phyloP scores from a whole-genome alignment of 2,888 invertebrate genomes.

The Neocrepidodera transversa region DNA sequence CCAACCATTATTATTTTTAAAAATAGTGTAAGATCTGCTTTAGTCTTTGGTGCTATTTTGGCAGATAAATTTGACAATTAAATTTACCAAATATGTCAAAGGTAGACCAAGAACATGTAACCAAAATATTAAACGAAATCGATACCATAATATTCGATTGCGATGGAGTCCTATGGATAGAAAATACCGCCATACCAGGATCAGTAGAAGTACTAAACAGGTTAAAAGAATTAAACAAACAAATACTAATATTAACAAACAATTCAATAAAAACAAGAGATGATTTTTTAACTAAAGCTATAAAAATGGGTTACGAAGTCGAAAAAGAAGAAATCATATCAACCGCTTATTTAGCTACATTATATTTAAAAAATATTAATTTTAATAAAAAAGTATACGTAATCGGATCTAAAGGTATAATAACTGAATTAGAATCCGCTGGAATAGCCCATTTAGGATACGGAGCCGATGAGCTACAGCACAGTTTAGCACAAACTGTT shows the following conservation, averaged over 20 bases:
- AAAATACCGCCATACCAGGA: slow-evolving; percentile 71
- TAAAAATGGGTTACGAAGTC: slow-evolving; percentile 74
- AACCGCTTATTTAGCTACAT: slow-evolving; percentile 80
- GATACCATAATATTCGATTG: slow-evolving; percentile 86
- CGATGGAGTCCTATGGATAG: slow-evolving; percentile 86
- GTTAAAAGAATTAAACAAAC: slow-evolving; percentile 75
- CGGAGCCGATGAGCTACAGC: slow-evolving; percentile 75
- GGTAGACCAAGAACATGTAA: background rate
- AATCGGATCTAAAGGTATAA: slow-evolving; percentile 82
- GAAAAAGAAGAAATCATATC: slow-evolving; percentile 75
- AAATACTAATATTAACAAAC: slow-evolving; percentile 86
- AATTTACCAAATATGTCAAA: too few species aligned
- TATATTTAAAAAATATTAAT: slow-evolving; percentile 75
- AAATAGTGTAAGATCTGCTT: too few species aligned
- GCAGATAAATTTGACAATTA: too few species aligned
- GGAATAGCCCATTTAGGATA: slow-evolving; percentile 76
- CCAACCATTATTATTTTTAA: too few species aligned
- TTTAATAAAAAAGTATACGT: slow-evolving; percentile 84
- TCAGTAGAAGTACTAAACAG: slow-evolving; percentile 73
- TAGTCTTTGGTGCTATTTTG: too few species aligned
- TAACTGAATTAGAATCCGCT: slow-evolving; percentile 80
- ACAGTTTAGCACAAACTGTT: slow-evolving; percentile 62
- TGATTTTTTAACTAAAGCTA: slow-evolving; percentile 77
- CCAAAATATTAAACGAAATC: slow-evolving; percentile 71
- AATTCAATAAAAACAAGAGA: slow-evolving; percentile 85